Evolutionary conservation across 2,888 invertebrate genomes (phyloP), one percentile per base, ranked within the genome.

Genomic region (Oegoconia quadripuncta): DNA sequence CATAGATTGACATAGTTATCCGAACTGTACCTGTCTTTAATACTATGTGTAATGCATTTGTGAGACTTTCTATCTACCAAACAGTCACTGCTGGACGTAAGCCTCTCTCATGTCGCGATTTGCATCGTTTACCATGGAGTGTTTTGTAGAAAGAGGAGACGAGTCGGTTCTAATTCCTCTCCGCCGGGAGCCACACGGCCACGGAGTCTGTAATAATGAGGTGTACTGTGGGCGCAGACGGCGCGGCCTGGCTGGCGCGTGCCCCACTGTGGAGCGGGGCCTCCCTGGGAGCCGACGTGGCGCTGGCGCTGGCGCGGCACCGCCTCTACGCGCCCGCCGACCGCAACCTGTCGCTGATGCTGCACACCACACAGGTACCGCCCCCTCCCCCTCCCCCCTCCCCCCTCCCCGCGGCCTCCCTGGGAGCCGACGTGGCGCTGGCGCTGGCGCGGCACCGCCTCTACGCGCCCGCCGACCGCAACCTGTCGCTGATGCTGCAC

Each of bases 301-400:
- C 23, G 16, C 32, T 35, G 45, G 50, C 39, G 42, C 44, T 50
- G 48, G 49, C 40, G 48, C 46, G 39, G 33, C 44, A 42, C 35
- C 55, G 64, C 7, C 40, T 20, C 8, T 27, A 48, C 46, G 34
- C 26, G 32, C 34, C 12, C 27, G 25, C 41, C 92, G 29, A 15
- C 79, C 81, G 50, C 58, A 95, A 95, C 74, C 77, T 93, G 34
- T 91, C 94, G 14, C 88, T 95, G 64, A 89, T 91, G 44, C 66
- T 96, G 59, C 94, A 95, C 73, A 96, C 96, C 3, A 91, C 90
- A 32, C 92, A 93, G 78, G 70, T n/a, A n/a, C n/a, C n/a, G n/a
- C n/a, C n/a, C n/a, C n/a, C n/a, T n/a, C n/a, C n/a, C n/a, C n/a
- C n/a, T n/a, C n/a, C n/a, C n/a, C n/a, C n/a, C n/a, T n/a, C n/a